A percentile compares a stretch with the other conserved stretches of the same genome.
Evolutionary conservation across 2,113 vertebrate species (phyloP).

Genomic region (Heterocephalus glaber): DNA sequence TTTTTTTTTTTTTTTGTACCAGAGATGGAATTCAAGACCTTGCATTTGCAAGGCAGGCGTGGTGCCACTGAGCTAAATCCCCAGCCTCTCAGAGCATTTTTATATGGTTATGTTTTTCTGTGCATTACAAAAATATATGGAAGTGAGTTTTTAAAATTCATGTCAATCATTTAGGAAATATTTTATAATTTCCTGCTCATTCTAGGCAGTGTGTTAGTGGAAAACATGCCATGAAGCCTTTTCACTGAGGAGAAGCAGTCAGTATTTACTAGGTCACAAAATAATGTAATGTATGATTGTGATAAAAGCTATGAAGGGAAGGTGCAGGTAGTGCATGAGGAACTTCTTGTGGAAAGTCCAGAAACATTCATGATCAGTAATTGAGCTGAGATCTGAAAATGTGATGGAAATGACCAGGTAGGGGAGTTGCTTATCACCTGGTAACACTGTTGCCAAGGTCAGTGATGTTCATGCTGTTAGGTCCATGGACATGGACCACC

Average conservation of each 20-base stretch:
- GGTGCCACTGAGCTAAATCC: too few relatives aligned
- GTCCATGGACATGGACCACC: neutral
- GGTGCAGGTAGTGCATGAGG: neutral
- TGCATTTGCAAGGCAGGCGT: too few relatives aligned
- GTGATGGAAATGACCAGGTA: neutral
- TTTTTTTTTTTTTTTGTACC: too few relatives aligned
- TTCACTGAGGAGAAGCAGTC: neutral
- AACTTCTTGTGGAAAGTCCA: neutral
- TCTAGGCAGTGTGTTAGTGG: neutral
- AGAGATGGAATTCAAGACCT: too few relatives aligned
- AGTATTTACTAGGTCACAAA: neutral
- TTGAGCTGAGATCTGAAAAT: neutral
- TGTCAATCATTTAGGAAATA: conserved; percentile 9
- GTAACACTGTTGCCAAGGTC: neutral
- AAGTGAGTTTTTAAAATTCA: neutral
- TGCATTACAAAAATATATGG: neutral
- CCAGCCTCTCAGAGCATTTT: neutral
- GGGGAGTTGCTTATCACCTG: neutral
- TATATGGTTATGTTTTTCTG: neutral
- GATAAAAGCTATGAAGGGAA: neutral
- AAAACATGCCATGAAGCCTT: neutral
- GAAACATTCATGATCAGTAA: neutral
- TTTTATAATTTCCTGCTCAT: neutral
- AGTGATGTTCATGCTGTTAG: neutral
- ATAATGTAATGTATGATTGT: neutral